Evolutionary conservation across 2,797 vertebrate species (phyloP).

Genomic region (Otolemur crassicaudatus): DNA sequence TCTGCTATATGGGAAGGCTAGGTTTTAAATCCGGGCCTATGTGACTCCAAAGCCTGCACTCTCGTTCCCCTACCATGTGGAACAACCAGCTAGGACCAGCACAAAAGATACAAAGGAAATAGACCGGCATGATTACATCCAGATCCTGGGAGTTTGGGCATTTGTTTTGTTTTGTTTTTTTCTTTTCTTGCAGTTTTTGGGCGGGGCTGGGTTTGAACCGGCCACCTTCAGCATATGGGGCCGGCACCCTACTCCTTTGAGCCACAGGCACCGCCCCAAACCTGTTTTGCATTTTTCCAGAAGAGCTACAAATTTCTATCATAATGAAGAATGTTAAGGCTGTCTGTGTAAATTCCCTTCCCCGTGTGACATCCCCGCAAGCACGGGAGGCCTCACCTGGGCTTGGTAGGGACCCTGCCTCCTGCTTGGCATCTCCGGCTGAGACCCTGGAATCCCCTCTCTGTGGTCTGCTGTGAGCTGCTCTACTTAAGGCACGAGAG

Average conservation of each 20-base stretch:
- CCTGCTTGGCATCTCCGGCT: background rate
- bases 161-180: background rate
- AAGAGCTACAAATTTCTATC: background rate
- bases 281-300: background rate
- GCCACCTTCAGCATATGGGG: no score
- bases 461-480: background rate
- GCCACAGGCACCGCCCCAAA: background rate
- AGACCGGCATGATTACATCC: no score
- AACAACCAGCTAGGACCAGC: fast-evolving
- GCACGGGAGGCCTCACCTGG: background rate
- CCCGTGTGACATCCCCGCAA: background rate
- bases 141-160: no score
- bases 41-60: background rate
- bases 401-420: background rate
- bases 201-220: no score
- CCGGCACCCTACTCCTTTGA: no score
- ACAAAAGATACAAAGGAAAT: background rate
- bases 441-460: no score
- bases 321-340: background rate
- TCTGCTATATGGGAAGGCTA: background rate
- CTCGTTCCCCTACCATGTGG: background rate
- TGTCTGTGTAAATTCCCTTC: background rate
- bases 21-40: background rate
- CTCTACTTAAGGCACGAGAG: background rate
- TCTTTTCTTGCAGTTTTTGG: no score